Conservation (phyloP, 2,113 vertebrate genomes). For the Bothrops jararaca region DNA sequence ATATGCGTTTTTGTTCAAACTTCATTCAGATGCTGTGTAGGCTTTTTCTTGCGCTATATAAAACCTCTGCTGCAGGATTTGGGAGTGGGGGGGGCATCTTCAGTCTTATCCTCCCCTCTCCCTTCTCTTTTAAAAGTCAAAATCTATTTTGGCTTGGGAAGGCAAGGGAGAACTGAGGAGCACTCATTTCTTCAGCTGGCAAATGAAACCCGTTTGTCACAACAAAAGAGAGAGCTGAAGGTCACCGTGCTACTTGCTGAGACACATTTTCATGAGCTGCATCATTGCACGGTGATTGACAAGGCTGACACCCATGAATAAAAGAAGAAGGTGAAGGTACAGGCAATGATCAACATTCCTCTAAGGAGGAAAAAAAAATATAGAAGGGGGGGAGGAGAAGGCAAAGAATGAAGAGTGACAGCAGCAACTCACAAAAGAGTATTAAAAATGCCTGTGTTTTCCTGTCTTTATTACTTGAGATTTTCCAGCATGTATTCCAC, state of each 20-base stretch:
- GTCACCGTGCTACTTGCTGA: slow-evolving; percentile 57
- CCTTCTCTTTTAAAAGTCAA: slow-evolving; percentile 22
- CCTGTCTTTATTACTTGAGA: slow-evolving; percentile 30
- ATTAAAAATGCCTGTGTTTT: slow-evolving; percentile 31
- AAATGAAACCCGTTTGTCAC: slow-evolving; percentile 68
- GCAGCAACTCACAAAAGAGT: slow-evolving; percentile 30
- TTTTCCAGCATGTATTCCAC: slow-evolving; percentile 31
- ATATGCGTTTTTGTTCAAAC: slow-evolving; percentile 3
- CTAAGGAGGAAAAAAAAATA: background rate
- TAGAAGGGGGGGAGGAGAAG: background rate
- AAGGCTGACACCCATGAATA: slow-evolving; percentile 61
- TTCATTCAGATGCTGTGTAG: slow-evolving; percentile 34
- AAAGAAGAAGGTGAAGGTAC: slow-evolving; percentile 58
- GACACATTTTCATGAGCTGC: slow-evolving; percentile 65
- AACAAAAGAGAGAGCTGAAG: slow-evolving; percentile 64
- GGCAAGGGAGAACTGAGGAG: background rate
- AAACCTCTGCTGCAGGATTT: slow-evolving; percentile 5
- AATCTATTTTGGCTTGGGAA: slow-evolving; percentile 52
- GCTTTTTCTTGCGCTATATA: slow-evolving; percentile 18
- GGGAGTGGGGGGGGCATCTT: background rate
- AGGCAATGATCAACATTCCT: slow-evolving; percentile 44
- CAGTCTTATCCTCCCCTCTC: background rate
- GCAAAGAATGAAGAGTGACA: slow-evolving; percentile 27
- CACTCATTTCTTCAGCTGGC: slow-evolving; percentile 58
- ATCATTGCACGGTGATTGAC: slow-evolving; percentile 67